Percentiles rank a stretch among this genome's conserved stretches.
phyloP scores from a whole-genome alignment of 2,888 invertebrate species.

The Abscondita cerata region DNA sequence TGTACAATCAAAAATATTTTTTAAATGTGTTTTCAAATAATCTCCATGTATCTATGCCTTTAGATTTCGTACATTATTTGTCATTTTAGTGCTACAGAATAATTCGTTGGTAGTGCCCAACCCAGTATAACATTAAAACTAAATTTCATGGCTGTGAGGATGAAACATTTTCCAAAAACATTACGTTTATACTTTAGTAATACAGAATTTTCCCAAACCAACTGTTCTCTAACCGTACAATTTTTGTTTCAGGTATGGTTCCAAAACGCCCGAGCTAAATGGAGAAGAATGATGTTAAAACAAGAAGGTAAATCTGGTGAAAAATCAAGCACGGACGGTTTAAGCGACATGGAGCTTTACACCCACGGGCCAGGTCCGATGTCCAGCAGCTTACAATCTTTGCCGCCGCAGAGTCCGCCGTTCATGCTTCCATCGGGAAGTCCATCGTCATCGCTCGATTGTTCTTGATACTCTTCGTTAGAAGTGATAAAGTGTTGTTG shows the following conservation, averaged over 20 bases:
- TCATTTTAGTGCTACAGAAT: too few species aligned
- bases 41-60: too few species aligned
- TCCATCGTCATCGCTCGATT: constrained; percentile 76
- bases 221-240: background rate
- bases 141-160: too few species aligned
- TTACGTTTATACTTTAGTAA: too few species aligned
- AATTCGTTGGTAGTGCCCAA: too few species aligned
- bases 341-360: constrained; percentile 69
- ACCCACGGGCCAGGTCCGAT: constrained; percentile 64
- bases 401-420: constrained; percentile 74
- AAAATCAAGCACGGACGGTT: constrained; percentile 71
- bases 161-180: too few species aligned
- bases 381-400: constrained; percentile 68
- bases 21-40: too few species aligned
- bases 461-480: constrained; percentile 64
- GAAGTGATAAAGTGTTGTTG: constrained; percentile 9
- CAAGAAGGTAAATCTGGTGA: constrained; percentile 75
- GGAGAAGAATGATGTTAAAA: constrained; percentile 86
- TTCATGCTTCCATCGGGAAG: constrained; percentile 74
- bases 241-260: constrained; percentile 86
- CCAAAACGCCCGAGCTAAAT: constrained; percentile 93
- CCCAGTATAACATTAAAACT: too few species aligned
- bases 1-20: too few species aligned
- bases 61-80: too few species aligned
- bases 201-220: background rate